Conservation (phyloP, 2,113 vertebrate genomes). For the Alosa alosa region DNA sequence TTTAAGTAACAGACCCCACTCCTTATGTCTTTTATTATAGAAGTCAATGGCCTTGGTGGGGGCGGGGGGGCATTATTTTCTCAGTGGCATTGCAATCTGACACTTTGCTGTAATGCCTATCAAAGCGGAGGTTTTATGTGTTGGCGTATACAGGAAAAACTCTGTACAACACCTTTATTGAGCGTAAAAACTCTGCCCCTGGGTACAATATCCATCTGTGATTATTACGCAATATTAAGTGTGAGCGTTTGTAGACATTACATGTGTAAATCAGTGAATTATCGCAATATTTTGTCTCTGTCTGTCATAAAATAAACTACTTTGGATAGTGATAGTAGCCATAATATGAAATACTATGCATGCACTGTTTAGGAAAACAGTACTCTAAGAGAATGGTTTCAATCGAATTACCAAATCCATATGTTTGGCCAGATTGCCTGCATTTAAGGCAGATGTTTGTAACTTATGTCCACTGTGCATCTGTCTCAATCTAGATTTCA, state of each 20-base stretch:
- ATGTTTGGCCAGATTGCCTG: neutral
- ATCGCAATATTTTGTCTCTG: neutral
- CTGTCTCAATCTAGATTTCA: neutral
- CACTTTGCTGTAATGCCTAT: slow-evolving; percentile 45
- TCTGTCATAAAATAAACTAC: neutral
- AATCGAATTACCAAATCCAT: neutral
- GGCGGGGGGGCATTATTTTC: slow-evolving; percentile 43
- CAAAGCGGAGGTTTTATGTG: slow-evolving; percentile 44
- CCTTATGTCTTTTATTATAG: slow-evolving; percentile 69
- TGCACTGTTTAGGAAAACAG: neutral
- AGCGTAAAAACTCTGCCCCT: slow-evolving; percentile 29
- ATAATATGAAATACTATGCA: neutral
- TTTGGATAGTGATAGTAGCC: neutral
- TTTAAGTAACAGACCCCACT: slow-evolving; percentile 70
- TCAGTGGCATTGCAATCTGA: slow-evolving; percentile 59
- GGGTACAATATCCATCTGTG: slow-evolving; percentile 29
- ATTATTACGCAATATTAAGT: slow-evolving; percentile 19
- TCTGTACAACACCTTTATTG: slow-evolving; percentile 31
- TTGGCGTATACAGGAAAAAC: slow-evolving; percentile 48
- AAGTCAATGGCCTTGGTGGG: slow-evolving; percentile 52
- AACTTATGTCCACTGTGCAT: neutral
- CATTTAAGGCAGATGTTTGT: neutral
- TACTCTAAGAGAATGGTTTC: neutral
- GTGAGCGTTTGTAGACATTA: neutral
- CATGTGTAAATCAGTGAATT: neutral